Evolutionary conservation across 2,113 vertebrate genomes (phyloP).

Genomic region (Ranitomeya variabilis): DNA sequence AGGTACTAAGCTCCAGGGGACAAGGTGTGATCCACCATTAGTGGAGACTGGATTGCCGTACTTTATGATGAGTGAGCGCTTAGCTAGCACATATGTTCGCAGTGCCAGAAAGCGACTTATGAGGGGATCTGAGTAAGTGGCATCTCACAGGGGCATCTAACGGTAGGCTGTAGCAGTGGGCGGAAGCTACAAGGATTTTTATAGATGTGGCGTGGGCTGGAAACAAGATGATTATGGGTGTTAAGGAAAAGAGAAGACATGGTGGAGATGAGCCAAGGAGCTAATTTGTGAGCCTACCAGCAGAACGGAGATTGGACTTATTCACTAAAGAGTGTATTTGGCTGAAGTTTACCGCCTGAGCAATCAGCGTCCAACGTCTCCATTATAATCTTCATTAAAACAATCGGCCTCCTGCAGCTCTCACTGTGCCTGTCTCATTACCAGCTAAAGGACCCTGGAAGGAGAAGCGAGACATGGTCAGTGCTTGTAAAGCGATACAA

Average conservation of each 20-base stretch:
- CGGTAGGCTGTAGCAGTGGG: conserved; percentile 13
- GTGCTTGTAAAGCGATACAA: not conserved
- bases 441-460: not conserved
- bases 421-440: not conserved
- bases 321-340: not conserved
- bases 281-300: not conserved
- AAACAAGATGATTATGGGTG: conserved; percentile 44
- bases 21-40: too few relatives aligned
- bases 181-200: conserved; percentile 29
- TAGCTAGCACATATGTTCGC: too few relatives aligned
- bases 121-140: not conserved
- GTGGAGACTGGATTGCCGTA: too few relatives aligned
- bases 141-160: not conserved
- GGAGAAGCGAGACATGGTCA: not conserved
- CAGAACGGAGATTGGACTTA: not conserved
- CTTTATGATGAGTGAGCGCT: too few relatives aligned
- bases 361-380: not conserved
- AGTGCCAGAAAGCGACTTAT: too few relatives aligned
- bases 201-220: conserved; percentile 35
- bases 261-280: conserved; percentile 10
- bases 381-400: conserved; percentile 14
- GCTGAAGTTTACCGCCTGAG: not conserved
- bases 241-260: not conserved
- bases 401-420: conserved; percentile 13
- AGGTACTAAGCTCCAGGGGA: too few relatives aligned